Percentiles rank a stretch among this genome's conserved stretches.
Evolutionary conservation across 2,888 invertebrate species (phyloP).

Genomic region (Erannis defoliaria): DNA sequence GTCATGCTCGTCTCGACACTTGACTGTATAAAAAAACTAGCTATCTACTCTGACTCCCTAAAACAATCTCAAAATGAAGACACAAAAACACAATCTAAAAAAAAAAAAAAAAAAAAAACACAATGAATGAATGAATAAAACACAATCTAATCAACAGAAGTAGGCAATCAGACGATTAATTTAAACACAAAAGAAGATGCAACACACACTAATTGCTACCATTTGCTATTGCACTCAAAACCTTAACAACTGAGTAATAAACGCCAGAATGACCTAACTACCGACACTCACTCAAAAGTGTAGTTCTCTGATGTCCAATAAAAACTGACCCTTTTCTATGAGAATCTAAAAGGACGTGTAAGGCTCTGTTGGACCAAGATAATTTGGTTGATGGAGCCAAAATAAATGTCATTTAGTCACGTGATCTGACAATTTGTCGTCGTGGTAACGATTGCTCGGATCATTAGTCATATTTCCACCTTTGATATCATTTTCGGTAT

Average conservation of each 20-base stretch:
- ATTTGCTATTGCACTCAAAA: conserved; percentile 35
- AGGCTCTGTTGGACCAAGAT: conserved; percentile 28
- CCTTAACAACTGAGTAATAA: conserved; percentile 41
- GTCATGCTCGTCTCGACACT: no score
- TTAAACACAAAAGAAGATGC: conserved; percentile 61
- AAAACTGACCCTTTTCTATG: conserved; percentile 49
- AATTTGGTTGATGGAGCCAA: conserved; percentile 50
- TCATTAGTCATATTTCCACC: conserved; percentile 84
- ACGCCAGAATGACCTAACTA: conserved; percentile 47
- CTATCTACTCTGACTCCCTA: no score
- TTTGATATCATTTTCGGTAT: conserved; percentile 75
- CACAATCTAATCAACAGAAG: conserved; percentile 58
- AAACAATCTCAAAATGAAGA: conserved; percentile 52
- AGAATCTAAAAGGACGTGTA: conserved; percentile 9
- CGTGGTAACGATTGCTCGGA: conserved; percentile 76
- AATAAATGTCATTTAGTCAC: conserved; percentile 78
- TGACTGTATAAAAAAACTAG: no score
- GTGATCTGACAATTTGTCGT: conserved; percentile 82
- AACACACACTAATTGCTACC: conserved; percentile 53
- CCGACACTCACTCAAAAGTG: conserved; percentile 56
- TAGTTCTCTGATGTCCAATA: conserved; percentile 49
- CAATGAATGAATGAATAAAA: no score
- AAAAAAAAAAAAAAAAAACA: no score
- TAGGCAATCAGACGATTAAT: conserved; percentile 64
- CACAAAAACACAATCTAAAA: conserved; percentile 55